phyloP scores from a whole-genome alignment of 2,888 invertebrate species.

The Pammene aurita region DNA sequence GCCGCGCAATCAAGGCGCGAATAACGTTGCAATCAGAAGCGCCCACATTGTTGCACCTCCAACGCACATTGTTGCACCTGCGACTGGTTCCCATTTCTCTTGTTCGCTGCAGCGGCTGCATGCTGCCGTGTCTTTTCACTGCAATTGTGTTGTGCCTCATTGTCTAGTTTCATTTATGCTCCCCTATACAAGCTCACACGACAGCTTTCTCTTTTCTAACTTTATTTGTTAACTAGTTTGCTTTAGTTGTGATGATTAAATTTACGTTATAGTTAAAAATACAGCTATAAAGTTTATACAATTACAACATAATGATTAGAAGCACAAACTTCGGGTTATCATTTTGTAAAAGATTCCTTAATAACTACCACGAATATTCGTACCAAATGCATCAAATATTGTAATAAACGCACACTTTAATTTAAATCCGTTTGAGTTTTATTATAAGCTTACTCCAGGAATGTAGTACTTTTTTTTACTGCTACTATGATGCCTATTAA shows the following conservation, averaged over 20 bases:
- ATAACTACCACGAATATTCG: too few relatives aligned
- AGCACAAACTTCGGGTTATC: too few relatives aligned
- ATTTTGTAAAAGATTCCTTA: too few relatives aligned
- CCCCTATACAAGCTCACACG: conserved; percentile 53
- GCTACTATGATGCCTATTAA: too few relatives aligned
- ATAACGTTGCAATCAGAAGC: conserved; percentile 50
- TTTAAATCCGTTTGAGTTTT: too few relatives aligned
- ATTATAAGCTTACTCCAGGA: too few relatives aligned
- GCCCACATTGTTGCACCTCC: conserved; percentile 61
- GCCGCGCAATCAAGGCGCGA: conserved; percentile 55
- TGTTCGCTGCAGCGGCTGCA: conserved; percentile 74
- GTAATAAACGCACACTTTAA: too few relatives aligned
- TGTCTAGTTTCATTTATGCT: conserved; percentile 75
- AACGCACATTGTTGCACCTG: conserved; percentile 70
- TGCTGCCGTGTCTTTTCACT: conserved; percentile 74
- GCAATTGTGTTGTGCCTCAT: conserved; percentile 77
- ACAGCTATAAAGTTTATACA: background rate
- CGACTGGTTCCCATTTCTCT: conserved; percentile 65
- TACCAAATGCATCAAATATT: too few relatives aligned
- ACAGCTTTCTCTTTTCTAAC: conserved; percentile 65
- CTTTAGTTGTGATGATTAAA: conserved; percentile 42
- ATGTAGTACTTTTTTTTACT: too few relatives aligned
- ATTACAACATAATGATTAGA: background rate
- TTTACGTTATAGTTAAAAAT: conserved; percentile 23
- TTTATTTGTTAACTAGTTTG: conserved; percentile 55